Base-by-base conservation (phyloP, 1,140 invertebrate genomes). In the Sycophila sp. region DNA sequence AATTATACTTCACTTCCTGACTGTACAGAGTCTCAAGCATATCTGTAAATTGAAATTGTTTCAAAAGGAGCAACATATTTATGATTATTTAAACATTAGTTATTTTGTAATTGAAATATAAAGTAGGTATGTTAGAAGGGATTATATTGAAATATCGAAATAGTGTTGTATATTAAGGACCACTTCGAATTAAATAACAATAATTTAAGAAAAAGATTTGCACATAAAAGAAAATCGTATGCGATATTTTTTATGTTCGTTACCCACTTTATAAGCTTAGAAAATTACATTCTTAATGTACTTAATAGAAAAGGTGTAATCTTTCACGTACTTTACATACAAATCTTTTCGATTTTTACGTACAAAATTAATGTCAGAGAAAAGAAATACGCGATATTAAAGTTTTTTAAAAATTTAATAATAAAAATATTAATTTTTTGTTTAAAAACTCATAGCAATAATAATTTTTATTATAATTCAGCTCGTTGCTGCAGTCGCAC, bases 401-500 rank as follows among this genome's bases (percentile, higher is more conserved):
- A n/a, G n/a, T n/a, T n/a, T 15, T 32, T 56, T 36, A 34, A 64
- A 38, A 63, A 36, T 71, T 55, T 64, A 32, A 42, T 38, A 58
- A 51, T 72, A 66, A 66, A 69, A 72, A 72, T 58, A 60, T 66
- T 66, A 15, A 66, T 71, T 47, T 69, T 73, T 49, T 69, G 59
- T 65, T 64, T 17, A 58, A 2, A 58, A 67, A 36, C 19, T 58
- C 47, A 58, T 53, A 19, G 36, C 64, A 66, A 56, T 24, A n/a
- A n/a, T n/a, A n/a, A n/a, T n/a, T n/a, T n/a, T n/a, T n/a, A n/a
- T 56, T 42, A 17, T 28, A 42, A 55, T 11, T 17, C 17, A 47
- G 45, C 8, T 10, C 19, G 15, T 22, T 10, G 1, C n/a, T 58
- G 4, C 58, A 49, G 49, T 49, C 15, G n/a, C 32, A 58, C 22